Evolutionary conservation across 2,797 vertebrate species (phyloP).

Genomic region (Apodemus agrarius): DNA sequence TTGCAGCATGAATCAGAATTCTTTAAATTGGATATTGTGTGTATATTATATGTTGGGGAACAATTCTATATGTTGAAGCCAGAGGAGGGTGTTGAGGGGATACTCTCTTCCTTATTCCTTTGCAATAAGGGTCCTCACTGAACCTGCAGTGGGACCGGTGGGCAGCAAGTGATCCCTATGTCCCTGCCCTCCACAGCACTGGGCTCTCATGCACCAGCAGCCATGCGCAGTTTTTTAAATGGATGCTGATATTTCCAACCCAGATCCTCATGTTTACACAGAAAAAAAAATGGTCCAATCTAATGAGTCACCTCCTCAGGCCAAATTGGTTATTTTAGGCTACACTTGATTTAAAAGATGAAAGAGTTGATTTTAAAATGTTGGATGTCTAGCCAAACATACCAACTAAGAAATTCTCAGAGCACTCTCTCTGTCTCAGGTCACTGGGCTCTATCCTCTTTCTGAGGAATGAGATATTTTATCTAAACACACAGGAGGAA

Average conservation of each 20-base stretch:
- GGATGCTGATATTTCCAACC: not conserved
- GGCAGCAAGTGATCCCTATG: not conserved
- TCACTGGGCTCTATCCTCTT: not conserved
- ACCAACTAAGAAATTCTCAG: constrained; percentile 20
- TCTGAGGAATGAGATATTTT: constrained; percentile 23
- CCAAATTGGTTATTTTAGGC: constrained; percentile 43
- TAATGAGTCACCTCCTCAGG: not conserved
- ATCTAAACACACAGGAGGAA: not conserved
- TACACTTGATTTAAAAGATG: constrained; percentile 55
- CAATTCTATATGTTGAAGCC: not conserved
- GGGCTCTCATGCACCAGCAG: not conserved
- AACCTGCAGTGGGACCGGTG: not conserved
- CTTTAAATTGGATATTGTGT: not conserved
- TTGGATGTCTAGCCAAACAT: not conserved
- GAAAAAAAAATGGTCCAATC: not conserved
- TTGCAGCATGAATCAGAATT: constrained; percentile 23
- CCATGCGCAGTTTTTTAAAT: not conserved
- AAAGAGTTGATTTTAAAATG: constrained; percentile 43
- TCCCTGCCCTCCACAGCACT: not conserved
- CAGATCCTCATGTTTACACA: not conserved
- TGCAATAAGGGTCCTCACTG: not conserved
- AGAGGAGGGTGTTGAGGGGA: not conserved
- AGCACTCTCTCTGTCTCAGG: not conserved
- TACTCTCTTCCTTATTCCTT: not conserved
- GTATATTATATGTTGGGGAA: not conserved